Conservation (phyloP, 2,888 invertebrate species). For the Tinea semifulvella region DNA sequence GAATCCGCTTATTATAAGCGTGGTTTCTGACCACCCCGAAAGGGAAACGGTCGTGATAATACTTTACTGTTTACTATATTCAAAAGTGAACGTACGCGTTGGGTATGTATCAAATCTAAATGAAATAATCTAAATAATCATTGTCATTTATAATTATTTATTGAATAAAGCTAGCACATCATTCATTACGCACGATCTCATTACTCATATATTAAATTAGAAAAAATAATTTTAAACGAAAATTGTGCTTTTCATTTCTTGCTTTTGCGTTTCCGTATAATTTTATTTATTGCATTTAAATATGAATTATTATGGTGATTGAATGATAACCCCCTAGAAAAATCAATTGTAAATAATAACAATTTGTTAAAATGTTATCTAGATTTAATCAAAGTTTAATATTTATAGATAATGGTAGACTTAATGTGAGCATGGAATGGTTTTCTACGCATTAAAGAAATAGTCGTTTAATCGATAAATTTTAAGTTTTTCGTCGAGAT, state of each 20-base stretch:
- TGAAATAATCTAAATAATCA: too few relatives aligned
- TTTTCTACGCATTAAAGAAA: too few relatives aligned
- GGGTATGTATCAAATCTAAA: not conserved
- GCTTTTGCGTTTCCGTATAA: constrained; percentile 1
- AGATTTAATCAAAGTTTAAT: not conserved
- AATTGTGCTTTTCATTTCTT: not conserved
- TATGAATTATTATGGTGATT: not conserved
- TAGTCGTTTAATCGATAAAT: too few relatives aligned
- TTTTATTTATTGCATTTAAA: constrained; percentile 8
- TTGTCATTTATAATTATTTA: not conserved
- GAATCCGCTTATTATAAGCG: too few relatives aligned
- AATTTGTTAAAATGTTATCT: not conserved
- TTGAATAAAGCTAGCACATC: not conserved
- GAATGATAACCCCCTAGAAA: not conserved
- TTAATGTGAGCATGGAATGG: too few relatives aligned
- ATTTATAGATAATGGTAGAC: too few relatives aligned
- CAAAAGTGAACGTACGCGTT: too few relatives aligned
- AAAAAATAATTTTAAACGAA: not conserved
- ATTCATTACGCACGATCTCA: constrained; percentile 5
- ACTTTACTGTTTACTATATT: too few relatives aligned
- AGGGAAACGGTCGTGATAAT: too few relatives aligned
- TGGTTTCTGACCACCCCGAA: too few relatives aligned
- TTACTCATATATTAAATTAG: not conserved
- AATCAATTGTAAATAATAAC: not conserved
- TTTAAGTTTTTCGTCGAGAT: too few relatives aligned